phyloP scores from a whole-genome alignment of 2,888 invertebrate genomes.

The Agrenia bidenticulata region DNA sequence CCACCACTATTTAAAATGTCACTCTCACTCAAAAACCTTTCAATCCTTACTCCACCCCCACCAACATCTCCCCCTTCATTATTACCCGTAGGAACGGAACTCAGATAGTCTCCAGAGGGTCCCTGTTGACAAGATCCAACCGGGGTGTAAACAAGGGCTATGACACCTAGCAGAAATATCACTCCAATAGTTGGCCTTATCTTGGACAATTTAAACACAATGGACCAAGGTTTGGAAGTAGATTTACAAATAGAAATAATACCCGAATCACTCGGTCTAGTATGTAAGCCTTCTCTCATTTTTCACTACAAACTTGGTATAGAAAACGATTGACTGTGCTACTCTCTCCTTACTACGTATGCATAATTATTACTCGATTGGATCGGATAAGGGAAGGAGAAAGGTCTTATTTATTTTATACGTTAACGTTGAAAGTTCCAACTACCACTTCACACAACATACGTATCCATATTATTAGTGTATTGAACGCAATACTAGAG shows the following conservation, averaged over 20 bases:
- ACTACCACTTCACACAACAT: no score
- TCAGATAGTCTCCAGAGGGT: neutral
- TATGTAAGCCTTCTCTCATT: neutral
- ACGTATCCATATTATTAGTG: no score
- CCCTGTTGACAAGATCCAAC: neutral
- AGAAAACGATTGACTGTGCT: no score
- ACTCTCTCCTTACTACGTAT: no score
- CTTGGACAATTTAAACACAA: neutral
- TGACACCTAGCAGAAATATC: neutral
- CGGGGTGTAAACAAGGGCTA: neutral
- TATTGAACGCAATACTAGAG: no score
- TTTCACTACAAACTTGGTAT: neutral
- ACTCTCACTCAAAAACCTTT: slow-evolving; percentile 27
- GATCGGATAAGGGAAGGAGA: no score
- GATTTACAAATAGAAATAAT: neutral
- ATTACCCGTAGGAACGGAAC: neutral
- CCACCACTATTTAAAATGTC: slow-evolving; percentile 14
- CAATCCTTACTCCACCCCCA: slow-evolving; percentile 29
- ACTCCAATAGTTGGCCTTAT: neutral
- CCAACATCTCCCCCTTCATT: slow-evolving; percentile 3
- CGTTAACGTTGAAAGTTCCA: no score
- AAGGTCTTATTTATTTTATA: no score
- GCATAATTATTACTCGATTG: no score
- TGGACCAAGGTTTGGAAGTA: neutral
- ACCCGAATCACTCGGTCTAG: neutral